Evolutionary conservation across 2,113 vertebrate genomes (phyloP).

Genomic region (Siniperca chuatsi): DNA sequence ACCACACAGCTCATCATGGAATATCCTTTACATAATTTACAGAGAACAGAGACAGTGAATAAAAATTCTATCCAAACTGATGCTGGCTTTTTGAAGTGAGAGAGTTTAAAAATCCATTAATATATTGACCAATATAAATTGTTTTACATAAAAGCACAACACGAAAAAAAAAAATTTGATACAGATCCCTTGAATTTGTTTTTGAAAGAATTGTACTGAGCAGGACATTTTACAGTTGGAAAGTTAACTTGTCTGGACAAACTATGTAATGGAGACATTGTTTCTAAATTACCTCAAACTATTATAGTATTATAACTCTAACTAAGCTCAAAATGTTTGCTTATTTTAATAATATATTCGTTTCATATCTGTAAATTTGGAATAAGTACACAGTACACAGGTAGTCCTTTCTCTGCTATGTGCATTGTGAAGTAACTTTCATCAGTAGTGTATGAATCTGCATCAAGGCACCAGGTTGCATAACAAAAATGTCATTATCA

Average conservation of each 20-base stretch:
- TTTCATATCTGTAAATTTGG: neutral
- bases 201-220: neutral
- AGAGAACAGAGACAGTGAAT: neutral
- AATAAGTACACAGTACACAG: neutral
- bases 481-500: slow-evolving; percentile 5
- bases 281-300: neutral
- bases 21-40: neutral
- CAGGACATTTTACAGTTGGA: neutral
- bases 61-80: neutral
- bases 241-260: neutral
- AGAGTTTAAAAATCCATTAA: neutral
- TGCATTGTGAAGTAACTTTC: neutral
- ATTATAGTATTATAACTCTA: neutral
- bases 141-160: too few relatives aligned
- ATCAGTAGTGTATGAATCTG: neutral
- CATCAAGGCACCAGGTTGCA: slow-evolving; percentile 7
- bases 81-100: neutral
- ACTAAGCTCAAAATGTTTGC: neutral
- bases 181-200: neutral
- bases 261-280: neutral
- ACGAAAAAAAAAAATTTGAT: neutral
- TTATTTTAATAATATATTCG: too few relatives aligned
- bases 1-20: neutral
- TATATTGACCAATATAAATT: neutral
- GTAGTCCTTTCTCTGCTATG: slow-evolving; percentile 1